Evolutionary conservation across 2,888 invertebrate genomes (phyloP), one percentile per base, ranked within the genome.

Genomic region (Eutolmus rufibarbis): DNA sequence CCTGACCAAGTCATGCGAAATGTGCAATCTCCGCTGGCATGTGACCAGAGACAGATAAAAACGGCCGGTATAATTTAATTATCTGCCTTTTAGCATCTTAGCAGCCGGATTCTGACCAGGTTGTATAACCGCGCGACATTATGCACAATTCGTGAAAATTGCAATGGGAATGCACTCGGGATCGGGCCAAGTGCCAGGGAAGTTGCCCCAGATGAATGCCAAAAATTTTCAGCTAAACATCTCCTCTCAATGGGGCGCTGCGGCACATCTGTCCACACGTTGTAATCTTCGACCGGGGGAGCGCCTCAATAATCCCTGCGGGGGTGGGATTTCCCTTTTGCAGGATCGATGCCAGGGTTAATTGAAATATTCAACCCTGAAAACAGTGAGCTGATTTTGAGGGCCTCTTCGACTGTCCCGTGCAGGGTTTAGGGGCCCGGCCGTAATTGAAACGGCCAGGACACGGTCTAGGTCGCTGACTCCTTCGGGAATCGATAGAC

Each of bases 321-420:
- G 5, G 23, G 46, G 34, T 28, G 31, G 31, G 51, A 46, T 81
- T 81, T 51, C 56, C 7, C 51, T 56, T 28, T 56, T 51, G 14
- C 40, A 34, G 46, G 14, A 74, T 37, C n/a, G 66, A 66, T 37
- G 84, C 37, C 74, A 66, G 37, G 85, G 85, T 85, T 85, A 85
- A 85, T 85, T 74, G 74, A 74, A 85, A 74, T 43, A 74, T 85
- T 85, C 43, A 85, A 74, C 85, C 74, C 43, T 74, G 31, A 85
- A 85, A 66, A 66, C 66, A 9, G 66, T 23, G 23, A 28, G 66
- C 28, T 66, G 12, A 9, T 66, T 66, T 66, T 23, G 51, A 5
- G 51, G n/a, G n/a, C 0, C n/a, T 51, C 14, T 51, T 51, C 51
- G n/a, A 51, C 51, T 51, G 51, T 5, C n/a, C 8, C n/a, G 3